Percentiles rank a stretch among this genome's conserved stretches.
phyloP scores from a whole-genome alignment of 2,888 invertebrate species.

The Nephrotoma appendiculata region DNA sequence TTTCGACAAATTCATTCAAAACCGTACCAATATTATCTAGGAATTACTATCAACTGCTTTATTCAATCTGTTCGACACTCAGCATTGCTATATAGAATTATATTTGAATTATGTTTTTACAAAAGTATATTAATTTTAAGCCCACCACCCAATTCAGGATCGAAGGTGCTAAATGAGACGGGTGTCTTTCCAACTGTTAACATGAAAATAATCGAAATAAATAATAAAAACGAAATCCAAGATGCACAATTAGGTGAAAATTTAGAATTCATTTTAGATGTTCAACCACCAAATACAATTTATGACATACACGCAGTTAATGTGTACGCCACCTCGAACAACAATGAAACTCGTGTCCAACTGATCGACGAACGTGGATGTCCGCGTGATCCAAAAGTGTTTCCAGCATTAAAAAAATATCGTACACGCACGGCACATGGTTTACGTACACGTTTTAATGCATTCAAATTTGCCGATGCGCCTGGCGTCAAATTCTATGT shows the following conservation, averaged over 20 bases:
- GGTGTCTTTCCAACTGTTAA: constrained; percentile 36
- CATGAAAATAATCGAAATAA: constrained; percentile 43
- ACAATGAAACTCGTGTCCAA: constrained; percentile 51
- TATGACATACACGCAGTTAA: constrained; percentile 61
- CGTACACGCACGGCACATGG: constrained; percentile 25
- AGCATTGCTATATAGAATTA: not conserved
- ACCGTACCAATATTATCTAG: no score
- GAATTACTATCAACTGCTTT: no score
- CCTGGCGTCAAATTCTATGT: constrained; percentile 68
- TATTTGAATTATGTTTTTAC: not conserved
- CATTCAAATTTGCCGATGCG: constrained; percentile 78
- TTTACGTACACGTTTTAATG: constrained; percentile 54
- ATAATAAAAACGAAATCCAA: constrained; percentile 40
- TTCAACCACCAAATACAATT: constrained; percentile 36
- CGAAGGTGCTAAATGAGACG: constrained; percentile 34
- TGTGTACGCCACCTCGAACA: constrained; percentile 55
- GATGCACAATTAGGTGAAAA: constrained; percentile 54
- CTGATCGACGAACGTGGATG: constrained; percentile 66
- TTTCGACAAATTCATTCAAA: no score
- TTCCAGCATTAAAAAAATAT: constrained; percentile 34
- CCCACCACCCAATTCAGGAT: constrained; percentile 31
- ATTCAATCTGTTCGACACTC: no score
- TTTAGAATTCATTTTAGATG: constrained; percentile 45
- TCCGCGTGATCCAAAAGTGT: constrained; percentile 50
- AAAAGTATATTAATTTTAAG: constrained; percentile 19